These are phyloP conservation scores for Tragelaphus scriptus DNA, from an alignment of 2,113 vertebrate species.

Conservation along the genomic window DNA sequence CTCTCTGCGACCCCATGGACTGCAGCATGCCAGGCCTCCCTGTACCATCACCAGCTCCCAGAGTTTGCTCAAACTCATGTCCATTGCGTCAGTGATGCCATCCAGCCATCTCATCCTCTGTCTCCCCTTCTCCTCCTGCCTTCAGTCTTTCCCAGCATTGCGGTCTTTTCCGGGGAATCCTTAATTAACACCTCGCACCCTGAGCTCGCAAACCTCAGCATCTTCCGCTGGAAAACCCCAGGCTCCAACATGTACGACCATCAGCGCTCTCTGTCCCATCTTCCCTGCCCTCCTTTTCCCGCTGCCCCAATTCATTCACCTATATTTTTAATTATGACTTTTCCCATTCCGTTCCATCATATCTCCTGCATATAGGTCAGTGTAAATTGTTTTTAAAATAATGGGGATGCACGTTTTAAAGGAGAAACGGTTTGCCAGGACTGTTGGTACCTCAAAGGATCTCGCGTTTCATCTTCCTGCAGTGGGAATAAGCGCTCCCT, in stretches of 20 bases:
- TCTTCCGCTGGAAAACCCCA: not conserved
- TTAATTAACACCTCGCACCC: rapidly evolving
- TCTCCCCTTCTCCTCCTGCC: not conserved
- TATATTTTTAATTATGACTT: not conserved
- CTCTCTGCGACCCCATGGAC: rapidly evolving
- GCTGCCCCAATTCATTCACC: not conserved
- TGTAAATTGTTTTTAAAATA: not conserved
- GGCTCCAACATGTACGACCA: rapidly evolving
- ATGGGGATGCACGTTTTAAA: not conserved
- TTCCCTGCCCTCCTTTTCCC: not conserved
- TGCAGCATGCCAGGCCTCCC: rapidly evolving
- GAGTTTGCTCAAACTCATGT: rapidly evolving
- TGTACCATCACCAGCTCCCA: not conserved
- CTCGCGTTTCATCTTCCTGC: not conserved
- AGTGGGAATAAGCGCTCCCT: not conserved
- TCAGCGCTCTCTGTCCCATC: rapidly evolving
- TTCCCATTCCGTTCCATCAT: rapidly evolving
- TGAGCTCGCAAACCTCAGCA: rapidly evolving
- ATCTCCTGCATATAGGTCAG: not conserved
- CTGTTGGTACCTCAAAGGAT: not conserved
- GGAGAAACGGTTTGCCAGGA: not conserved
- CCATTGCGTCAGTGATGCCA: rapidly evolving
- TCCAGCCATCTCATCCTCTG: not conserved
- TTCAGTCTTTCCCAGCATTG: not conserved
- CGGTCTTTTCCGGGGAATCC: not conserved